These are phyloP conservation scores for Meta bourneti DNA, from an alignment of 2,888 invertebrate species.

Conservation along the genomic window DNA sequence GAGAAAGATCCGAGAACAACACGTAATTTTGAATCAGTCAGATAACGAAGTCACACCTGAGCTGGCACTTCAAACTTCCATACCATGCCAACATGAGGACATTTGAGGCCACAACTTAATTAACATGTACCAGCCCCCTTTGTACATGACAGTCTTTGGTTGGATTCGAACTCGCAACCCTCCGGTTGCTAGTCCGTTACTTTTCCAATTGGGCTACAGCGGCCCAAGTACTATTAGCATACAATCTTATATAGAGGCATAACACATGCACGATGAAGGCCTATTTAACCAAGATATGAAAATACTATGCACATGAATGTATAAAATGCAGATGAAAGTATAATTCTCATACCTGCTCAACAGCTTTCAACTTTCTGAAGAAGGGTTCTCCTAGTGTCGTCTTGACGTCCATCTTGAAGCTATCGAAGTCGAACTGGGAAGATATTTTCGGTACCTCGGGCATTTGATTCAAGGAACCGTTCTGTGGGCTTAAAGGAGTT, in stretches of 20 bases:
- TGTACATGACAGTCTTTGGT: too few relatives aligned
- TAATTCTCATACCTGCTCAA: slow-evolving; percentile 63
- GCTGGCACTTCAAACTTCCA: too few relatives aligned
- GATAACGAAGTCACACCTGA: too few relatives aligned
- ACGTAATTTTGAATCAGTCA: too few relatives aligned
- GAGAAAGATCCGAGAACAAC: too few relatives aligned
- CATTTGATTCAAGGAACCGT: neutral
- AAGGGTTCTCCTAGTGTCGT: slow-evolving; percentile 65
- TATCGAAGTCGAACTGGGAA: slow-evolving; percentile 68
- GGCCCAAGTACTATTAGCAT: neutral
- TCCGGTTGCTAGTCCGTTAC: too few relatives aligned
- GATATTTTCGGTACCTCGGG: slow-evolving; percentile 16
- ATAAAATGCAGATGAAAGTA: neutral
- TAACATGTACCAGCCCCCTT: too few relatives aligned
- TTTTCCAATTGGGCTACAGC: too few relatives aligned
- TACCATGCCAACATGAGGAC: too few relatives aligned
- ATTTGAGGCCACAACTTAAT: too few relatives aligned
- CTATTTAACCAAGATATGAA: neutral
- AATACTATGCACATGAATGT: too few relatives aligned
- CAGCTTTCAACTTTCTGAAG: slow-evolving; percentile 66
- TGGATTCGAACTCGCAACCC: too few relatives aligned
- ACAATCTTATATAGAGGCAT: neutral
- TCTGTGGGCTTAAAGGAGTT: slow-evolving; percentile 22
- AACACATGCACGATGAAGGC: neutral
- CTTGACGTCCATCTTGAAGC: slow-evolving; percentile 69